phyloP scores from a whole-genome alignment of 2,888 invertebrate genomes.

The Lasioglossum leucozonium region DNA sequence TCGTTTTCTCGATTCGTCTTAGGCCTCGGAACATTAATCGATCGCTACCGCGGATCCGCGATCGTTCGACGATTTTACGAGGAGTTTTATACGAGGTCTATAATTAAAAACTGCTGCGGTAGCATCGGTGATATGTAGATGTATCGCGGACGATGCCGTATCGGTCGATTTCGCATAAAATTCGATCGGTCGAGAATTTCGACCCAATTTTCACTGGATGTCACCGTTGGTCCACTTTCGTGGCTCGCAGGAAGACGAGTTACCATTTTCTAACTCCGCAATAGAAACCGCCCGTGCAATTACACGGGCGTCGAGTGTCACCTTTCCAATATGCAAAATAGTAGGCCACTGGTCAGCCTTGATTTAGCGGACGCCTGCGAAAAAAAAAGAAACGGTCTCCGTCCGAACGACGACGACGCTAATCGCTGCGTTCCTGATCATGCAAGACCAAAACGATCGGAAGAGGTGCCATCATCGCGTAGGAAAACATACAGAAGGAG shows the following conservation, averaged over 20 bases:
- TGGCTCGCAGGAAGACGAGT: neutral
- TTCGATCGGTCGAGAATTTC: neutral
- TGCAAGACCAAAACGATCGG: conserved; percentile 7
- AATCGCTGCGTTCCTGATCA: neutral
- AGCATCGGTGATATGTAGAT: too few relatives aligned
- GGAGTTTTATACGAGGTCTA: neutral
- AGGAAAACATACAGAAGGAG: conserved; percentile 22
- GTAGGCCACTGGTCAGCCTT: conserved; percentile 26
- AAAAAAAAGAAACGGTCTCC: neutral
- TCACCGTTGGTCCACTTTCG: conserved; percentile 37
- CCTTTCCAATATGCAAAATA: conserved; percentile 35
- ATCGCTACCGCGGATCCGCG: neutral
- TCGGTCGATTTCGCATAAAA: neutral
- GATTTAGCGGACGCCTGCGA: conserved; percentile 15
- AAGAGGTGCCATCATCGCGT: neutral
- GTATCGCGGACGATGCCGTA: neutral
- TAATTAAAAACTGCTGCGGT: too few relatives aligned
- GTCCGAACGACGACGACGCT: neutral
- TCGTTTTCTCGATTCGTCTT: neutral
- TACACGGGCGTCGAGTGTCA: conserved; percentile 7
- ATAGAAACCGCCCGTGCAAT: conserved; percentile 27
- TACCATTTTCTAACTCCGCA: neutral
- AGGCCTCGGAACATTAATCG: neutral
- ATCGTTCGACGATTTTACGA: neutral
- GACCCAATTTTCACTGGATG: neutral